Base-by-base conservation (phyloP, 37 sponge, comb jelly and placozoan genomes). In the Aplysina aerophoba region DNA sequence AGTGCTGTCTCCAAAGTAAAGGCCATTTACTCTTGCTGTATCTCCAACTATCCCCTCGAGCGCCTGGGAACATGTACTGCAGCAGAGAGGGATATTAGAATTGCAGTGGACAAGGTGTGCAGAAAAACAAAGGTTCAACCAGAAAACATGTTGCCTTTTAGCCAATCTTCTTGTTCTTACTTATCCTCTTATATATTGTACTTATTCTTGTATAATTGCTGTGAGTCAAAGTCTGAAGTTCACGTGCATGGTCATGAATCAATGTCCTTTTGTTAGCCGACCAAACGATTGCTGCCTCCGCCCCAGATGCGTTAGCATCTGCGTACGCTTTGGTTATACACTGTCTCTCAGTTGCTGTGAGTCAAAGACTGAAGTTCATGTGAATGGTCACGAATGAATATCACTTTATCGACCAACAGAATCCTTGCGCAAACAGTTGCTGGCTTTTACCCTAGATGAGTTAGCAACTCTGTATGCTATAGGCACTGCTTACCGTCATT, bases 11-110 rank as follows among this genome's bases (percentile, higher is more conserved):
- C 4, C 28, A n/a, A 62, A 62, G 12, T 27, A 11, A 62, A 62
- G 64, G 64, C 64, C 3, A 62, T 62, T 28, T 62, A 62, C 28
- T 62, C 64, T 13, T 62, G 64, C 64, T 62, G 64, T 11, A 62
- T 62, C 28, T 3, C 64, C 4, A 62, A 62, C 64, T 62, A 62
- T 27, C 64, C 64, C 24, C 64, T 62, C 11, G 64, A 62, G 64
- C 28, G 64, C 24, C 64, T 62, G 12, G 64, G 11, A 14, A 62
- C 64, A 62, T 13, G 64, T 27, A 6, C 24, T 13, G 4, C 4
- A 62, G 28, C 12, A 62, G 64, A 28, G 11, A 62, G 11, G 64
- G 64, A 62, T 4, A 62, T 62, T 4, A 28, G 4, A 11, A 62
- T 4, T 13, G 28, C 64, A 6, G 28, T 28, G 3, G 64, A 62